These are phyloP conservation scores for Apodemia zela DNA, from an alignment of 2,888 invertebrate genomes.

Conservation along the genomic window DNA sequence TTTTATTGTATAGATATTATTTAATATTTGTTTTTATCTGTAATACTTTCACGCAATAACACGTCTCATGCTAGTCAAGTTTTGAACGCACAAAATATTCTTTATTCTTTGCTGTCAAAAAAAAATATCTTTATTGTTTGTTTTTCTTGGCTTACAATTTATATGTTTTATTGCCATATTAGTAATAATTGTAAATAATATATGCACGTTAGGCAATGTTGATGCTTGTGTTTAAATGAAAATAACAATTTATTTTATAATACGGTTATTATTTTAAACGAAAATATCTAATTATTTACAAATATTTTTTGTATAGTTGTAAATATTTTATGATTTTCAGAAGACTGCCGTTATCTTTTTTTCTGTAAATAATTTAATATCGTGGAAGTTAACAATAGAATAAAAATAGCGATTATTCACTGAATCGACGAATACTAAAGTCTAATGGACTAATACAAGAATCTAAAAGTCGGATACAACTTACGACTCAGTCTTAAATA, in stretches of 20 bases:
- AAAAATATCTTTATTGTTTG: conserved; percentile 36
- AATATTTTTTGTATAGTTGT: conserved; percentile 58
- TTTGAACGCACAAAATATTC: conserved; percentile 67
- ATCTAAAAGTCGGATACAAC: conserved; percentile 20
- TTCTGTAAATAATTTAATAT: conserved; percentile 53
- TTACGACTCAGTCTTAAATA: conserved; percentile 10
- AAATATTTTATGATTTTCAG: conserved; percentile 68
- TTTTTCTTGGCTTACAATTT: conserved; percentile 49
- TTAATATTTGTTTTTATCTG: conserved; percentile 44
- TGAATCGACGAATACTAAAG: conserved; percentile 38
- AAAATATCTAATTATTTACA: conserved; percentile 63
- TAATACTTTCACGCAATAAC: conserved; percentile 67
- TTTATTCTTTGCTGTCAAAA: conserved; percentile 47
- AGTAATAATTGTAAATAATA: conserved; percentile 70
- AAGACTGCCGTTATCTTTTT: conserved; percentile 72
- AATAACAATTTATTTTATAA: conserved; percentile 49
- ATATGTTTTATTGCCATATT: conserved; percentile 74
- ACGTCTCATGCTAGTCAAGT: conserved; percentile 78
- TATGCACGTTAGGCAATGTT: conserved; percentile 63
- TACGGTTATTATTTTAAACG: conserved; percentile 49
- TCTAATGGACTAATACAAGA: conserved; percentile 5
- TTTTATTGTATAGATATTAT: conserved; percentile 43
- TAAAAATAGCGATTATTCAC: conserved; percentile 76
- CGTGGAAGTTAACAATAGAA: conserved; percentile 44
- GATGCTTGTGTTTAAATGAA: conserved; percentile 55